Base-by-base conservation (phyloP, 2,888 invertebrate genomes). In the Drosophila emarginata region DNA sequence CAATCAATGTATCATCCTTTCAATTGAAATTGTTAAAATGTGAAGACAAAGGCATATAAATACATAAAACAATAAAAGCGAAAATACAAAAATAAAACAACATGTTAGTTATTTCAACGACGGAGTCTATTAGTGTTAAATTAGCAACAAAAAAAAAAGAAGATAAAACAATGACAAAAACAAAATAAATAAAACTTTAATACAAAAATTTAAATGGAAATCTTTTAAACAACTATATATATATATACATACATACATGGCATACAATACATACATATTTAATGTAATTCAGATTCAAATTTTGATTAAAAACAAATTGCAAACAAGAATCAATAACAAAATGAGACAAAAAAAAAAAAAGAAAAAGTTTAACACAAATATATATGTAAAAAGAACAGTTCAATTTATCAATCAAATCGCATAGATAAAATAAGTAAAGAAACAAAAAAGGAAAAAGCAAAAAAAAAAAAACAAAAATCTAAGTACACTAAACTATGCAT, bases 111-210 rank as follows among this genome's bases (percentile, higher is more conserved):
- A 79, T 77, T 72, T 77, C 77, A 81, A 78, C 79, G 76, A 78
- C 75, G 80, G 79, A 88, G 87, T 89, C 88, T 89, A 89, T 89
- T 89, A 89, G 88, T 78, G 81, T 89, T 83, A 79, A 88, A 80
- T 72, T 82, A 86, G 81, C 77, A 58, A 67, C 64, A 67, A 65
- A 66, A 74, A 65, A 53, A 57, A 61, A 61, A 54, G 65, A 52
- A 18, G 53, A 54, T 52, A 61, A 61, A 50, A 40, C 53, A 64
- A 60, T 66, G 66, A 57, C 64, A 54, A 32, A 54, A 28, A 28
- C 2, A 28, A 74, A 23, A 23, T 67, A 70, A 45, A 45, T 18
- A 18, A 45, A 45, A 12, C 45, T 45, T 45, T 45, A 45, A 18
- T 21, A 23, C 2, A 26, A 26, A 40, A 45, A 45, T 45, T 45